Evolutionary conservation across 2,113 vertebrate genomes (phyloP), one percentile per base, ranked within the genome.

Genomic region (Probosciger aterrimus): DNA sequence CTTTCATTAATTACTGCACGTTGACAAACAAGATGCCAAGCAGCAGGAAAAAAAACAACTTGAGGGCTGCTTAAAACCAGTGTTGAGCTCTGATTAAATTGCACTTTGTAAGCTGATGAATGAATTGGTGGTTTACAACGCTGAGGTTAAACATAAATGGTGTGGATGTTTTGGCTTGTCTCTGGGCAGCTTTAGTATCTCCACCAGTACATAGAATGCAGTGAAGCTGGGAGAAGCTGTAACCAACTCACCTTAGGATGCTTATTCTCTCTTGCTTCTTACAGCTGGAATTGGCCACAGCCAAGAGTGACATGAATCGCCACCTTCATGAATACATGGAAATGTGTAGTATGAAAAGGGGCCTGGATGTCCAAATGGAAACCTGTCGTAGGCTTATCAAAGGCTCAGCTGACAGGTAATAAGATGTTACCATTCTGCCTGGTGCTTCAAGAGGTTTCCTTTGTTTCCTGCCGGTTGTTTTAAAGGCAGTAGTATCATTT

Each of bases 281-380:
- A 6, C 90, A 99, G 99, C 97, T 98, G 98, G 99, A 99, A 41
- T 55, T 99, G 96, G 99, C 99, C 75, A 99, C 98, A 0, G 99
- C 99, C 35, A 99, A 99, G 97, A 99, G 98, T 2, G 99, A 99
- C 97, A 99, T 99, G 99, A 99, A 99, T 81, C 94, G 99, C 7
- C 99, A 99, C 85, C 98, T 99, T 17, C 99, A 99, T 9, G 99
- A 99, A 82, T 99, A 99, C 95, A 99, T 99, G 99, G 99, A 99
- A 86, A 99, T 99, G 98, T 99, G 99, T 87, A 99, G 98, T 93
- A 99, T 99, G 99, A 99, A 99, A 74, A 92, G 99, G 67, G 99
- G 99, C 59, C 98, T 99, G 92, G 99, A 99, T 10, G 99, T 99
- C 37, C 99, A 99, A 97, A 98, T 98, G 98, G 98, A 98, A 93